Evolutionary conservation across 1,140 invertebrate genomes (phyloP).

Genomic region (Idris sp.): DNA sequence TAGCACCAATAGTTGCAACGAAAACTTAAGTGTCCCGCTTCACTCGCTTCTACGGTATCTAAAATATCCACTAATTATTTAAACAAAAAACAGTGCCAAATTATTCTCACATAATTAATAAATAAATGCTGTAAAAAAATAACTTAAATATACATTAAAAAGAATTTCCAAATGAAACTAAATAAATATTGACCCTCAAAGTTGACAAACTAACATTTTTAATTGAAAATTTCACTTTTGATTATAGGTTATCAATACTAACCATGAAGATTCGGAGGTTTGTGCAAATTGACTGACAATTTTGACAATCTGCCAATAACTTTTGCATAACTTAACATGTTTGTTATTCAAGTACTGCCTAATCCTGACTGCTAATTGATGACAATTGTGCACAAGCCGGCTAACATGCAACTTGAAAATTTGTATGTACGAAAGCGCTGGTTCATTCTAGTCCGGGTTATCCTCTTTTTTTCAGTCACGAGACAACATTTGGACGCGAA

Average conservation of each 20-base stretch:
- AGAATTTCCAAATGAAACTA: too few species aligned
- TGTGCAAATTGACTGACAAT: slow-evolving; percentile 41
- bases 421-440: slow-evolving; percentile 13
- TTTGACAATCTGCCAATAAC: slow-evolving; percentile 33
- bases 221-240: background rate
- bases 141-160: too few species aligned
- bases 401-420: slow-evolving; percentile 14
- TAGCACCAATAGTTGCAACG: too few species aligned
- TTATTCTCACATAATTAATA: too few species aligned
- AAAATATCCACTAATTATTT: too few species aligned
- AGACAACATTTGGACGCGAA: too few species aligned
- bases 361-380: background rate
- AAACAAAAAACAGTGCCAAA: too few species aligned
- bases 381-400: slow-evolving; percentile 17
- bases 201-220: too few species aligned
- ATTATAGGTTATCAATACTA: slow-evolving; percentile 30
- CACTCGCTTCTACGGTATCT: too few species aligned
- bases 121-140: too few species aligned
- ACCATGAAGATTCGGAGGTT: slow-evolving; percentile 13
- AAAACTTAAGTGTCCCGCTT: too few species aligned
- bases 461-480: slow-evolving; percentile 12
- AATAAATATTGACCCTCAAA: too few species aligned
- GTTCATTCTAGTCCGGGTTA: slow-evolving; percentile 19
- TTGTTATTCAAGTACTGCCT: slow-evolving; percentile 5
- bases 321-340: slow-evolving; percentile 37